Base-by-base conservation (phyloP, 2,888 invertebrate genomes). In the Auanema freiburgensis region DNA sequence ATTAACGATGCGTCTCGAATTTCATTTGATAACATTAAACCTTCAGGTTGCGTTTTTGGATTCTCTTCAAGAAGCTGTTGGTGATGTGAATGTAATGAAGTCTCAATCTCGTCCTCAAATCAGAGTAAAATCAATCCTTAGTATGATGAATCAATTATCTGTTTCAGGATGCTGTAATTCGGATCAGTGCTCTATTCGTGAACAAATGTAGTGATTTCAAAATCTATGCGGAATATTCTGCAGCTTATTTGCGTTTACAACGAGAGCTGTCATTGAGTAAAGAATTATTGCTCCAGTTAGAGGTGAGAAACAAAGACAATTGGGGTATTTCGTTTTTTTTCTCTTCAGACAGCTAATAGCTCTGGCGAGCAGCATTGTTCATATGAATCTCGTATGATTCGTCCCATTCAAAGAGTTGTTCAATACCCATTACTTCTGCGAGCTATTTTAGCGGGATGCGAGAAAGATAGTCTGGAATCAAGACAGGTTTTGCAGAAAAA, bases 201-300 rank as follows among this genome's bases (percentile, higher is more conserved):
- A 79, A 79, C 67, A 72, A 75, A 42, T 77, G 77, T 54, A 61
- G 69, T 12, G 74, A 76, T 16, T 76, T 79, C 69, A 79, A 79
- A 58, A 64, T 80, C 10, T 78, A 80, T 61, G 76, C 78, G n/a
- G 79, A 80, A 56, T 80, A 78, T 62, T 72, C 78, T 43, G 74
- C 79, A 11, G 77, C 73, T 8, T 77, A 80, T 52, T 67, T 76
- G 11, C 70, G 74, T 11, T 73, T 80, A 41, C 80, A 80, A 56
- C 71, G 75, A 43, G 69, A 72, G 33, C 69, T 74, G 23, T 55
- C 61, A 18, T 65, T 51, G 16, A 59, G 67, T 44, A 72, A 74
- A 56, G 70, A 71, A 43, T 56, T 71, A n/a, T 66, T 75, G 42
- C 57, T 63, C 1, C 66, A 70, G 46, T 59, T 78, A 44, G 77